Evolutionary conservation across 2,113 vertebrate genomes (phyloP), one percentile per base, ranked within the genome.

Genomic region (Pelvicachromis taeniatus): DNA sequence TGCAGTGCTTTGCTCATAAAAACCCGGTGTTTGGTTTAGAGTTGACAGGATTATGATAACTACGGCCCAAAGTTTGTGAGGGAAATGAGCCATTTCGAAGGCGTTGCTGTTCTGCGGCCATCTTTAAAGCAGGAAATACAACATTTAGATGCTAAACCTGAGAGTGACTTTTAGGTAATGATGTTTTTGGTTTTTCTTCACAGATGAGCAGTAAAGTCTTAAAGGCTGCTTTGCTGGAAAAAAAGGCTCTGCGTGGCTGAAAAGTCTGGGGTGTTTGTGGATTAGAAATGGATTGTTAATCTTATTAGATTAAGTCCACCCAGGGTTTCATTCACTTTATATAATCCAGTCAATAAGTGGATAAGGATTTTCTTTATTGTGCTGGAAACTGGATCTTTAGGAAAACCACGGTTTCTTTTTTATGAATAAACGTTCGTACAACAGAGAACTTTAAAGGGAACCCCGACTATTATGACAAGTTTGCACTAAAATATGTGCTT

Each of bases 281-380:
- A 89, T 93, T 93, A 93, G 77, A 85, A 86, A 92, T 75, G 87
- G 79, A 19, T 83, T 63, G 68, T 87, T 92, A 91, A 93, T 92
- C 82, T 80, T 21, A 80, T 91, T 90, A 88, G 79, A 86, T 88
- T 56, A 78, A 84, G 61, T 86, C 59, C 75, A 85, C 10, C 10
- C 61, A 31, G 55, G 77, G 21, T 86, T 85, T 77, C 73, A 87
- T 91, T 90, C n/a, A 59, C 70, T 84, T 84, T 59, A 14, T 85
- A 81, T 58, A 50, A 16, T 81, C 38, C 38, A 23, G 58, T 85
- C 68, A 80, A 68, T 52, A 55, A 65, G 85, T 68, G 80, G 81
- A 87, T 81, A 1, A 68, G 59, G 65, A 73, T 82, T 86, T 78
- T 70, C 17, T 61, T 78, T 42, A 52, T 50, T 59, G 75, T 29